Percentiles rank a stretch among this genome's conserved stretches.
Evolutionary conservation across 64 coral and sea anemone genomes (phyloP).

Genomic region (Dendronephthya gigantea): DNA sequence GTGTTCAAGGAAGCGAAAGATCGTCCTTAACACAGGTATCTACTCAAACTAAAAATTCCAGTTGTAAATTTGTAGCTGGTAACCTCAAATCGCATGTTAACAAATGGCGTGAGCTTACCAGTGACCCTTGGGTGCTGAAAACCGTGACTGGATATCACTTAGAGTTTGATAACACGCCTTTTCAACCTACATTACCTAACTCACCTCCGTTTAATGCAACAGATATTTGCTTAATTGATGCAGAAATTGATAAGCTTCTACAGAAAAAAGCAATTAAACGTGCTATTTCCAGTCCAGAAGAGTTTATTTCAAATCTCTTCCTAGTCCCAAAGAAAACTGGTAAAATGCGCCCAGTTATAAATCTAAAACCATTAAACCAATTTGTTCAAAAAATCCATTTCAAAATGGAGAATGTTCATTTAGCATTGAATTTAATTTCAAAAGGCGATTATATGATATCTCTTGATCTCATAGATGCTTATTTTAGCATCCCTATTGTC

Average conservation of each 20-base stretch:
- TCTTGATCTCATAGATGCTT: conserved; percentile 47
- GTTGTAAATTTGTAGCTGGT: conserved; percentile 38
- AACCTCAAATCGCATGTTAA: too few relatives aligned
- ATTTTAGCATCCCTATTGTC: too few relatives aligned
- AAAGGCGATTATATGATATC: conserved; percentile 41
- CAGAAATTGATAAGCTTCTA: too few relatives aligned
- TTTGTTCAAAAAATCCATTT: too few relatives aligned
- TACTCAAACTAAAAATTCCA: neutral
- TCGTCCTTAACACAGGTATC: conserved; percentile 26
- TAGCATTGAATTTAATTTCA: conserved; percentile 35
- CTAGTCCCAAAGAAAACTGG: conserved; percentile 44
- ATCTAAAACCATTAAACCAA: too few relatives aligned
- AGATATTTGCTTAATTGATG: too few relatives aligned
- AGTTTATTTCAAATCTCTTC: conserved; percentile 49
- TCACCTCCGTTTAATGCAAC: too few relatives aligned
- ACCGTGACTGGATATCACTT: too few relatives aligned
- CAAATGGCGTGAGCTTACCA: too few relatives aligned
- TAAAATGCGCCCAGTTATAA: conserved; percentile 45
- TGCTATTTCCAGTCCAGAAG: neutral
- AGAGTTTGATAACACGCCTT: too few relatives aligned
- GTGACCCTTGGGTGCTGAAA: too few relatives aligned
- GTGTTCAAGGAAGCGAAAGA: conserved; percentile 3
- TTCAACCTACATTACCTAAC: too few relatives aligned
- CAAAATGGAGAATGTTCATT: conserved; percentile 48
- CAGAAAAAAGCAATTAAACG: conserved; percentile 36